phyloP scores from a whole-genome alignment of 2,113 vertebrate genomes.

The Motacilla alba region DNA sequence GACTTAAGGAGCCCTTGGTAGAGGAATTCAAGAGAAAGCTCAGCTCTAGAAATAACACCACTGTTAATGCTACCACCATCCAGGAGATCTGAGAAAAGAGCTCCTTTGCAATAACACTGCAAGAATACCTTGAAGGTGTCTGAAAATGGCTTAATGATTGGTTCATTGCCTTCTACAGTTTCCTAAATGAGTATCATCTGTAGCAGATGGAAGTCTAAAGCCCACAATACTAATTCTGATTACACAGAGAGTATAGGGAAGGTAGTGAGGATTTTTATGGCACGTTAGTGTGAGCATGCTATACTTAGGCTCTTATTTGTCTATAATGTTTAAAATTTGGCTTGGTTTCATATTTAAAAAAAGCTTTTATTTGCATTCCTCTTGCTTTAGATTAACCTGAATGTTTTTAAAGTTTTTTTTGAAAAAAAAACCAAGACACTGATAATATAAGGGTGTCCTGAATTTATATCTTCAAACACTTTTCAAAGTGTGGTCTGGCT shows the following conservation, averaged over 20 bases:
- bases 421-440: neutral
- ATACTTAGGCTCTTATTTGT: neutral
- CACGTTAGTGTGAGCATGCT: neutral
- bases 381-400: neutral
- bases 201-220: neutral
- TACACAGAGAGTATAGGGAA: neutral
- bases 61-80: neutral
- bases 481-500: neutral
- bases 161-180: neutral
- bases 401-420: neutral
- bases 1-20: neutral
- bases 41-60: neutral
- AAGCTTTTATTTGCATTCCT: neutral
- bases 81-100: neutral
- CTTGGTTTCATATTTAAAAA: neutral
- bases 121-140: neutral
- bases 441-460: accelerated
- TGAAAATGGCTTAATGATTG: neutral
- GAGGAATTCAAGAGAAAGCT: neutral
- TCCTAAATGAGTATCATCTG: neutral
- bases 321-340: neutral
- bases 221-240: neutral
- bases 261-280: neutral
- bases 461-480: neutral
- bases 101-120: neutral